These are phyloP conservation scores for Ictalurus punctatus DNA, from an alignment of 2,113 vertebrate species.

Conservation along the genomic window DNA sequence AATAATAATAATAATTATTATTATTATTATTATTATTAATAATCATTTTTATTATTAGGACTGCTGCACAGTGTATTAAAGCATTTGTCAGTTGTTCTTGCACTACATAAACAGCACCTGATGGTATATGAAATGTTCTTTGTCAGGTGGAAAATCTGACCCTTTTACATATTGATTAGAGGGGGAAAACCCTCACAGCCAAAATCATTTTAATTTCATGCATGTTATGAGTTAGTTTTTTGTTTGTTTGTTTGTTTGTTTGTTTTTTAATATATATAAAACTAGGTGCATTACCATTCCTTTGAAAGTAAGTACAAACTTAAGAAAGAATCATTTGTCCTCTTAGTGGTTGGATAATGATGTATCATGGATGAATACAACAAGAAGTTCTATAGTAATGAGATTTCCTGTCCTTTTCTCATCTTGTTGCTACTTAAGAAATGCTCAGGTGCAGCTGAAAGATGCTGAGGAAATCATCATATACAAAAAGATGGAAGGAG, in stretches of 20 bases:
- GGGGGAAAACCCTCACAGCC: not conserved
- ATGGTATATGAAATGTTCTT: not conserved
- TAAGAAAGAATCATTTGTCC: constrained; percentile 43
- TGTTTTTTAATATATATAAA: not conserved
- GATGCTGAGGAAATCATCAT: constrained; percentile 19
- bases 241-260: not conserved
- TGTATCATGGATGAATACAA: constrained; percentile 62
- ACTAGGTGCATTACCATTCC: not conserved
- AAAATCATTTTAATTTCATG: not conserved
- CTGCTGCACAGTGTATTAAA: not conserved
- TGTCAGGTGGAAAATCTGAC: not conserved
- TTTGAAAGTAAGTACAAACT: not conserved
- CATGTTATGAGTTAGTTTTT: not conserved
- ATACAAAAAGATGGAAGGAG: constrained; percentile 40
- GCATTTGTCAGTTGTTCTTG: constrained; percentile 8
- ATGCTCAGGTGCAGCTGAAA: constrained; percentile 27
- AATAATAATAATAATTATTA: not conserved
- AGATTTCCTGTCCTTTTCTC: constrained; percentile 68
- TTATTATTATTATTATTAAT: not conserved
- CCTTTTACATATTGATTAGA: not conserved
- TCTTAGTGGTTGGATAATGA: constrained; percentile 62
- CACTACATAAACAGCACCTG: constrained; percentile 1
- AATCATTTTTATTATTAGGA: not conserved
- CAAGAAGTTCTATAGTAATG: constrained; percentile 67
- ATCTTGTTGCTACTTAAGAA: constrained; percentile 32